phyloP scores from a whole-genome alignment of 2,797 vertebrate species.

The Phrynocephalus vlangalii region DNA sequence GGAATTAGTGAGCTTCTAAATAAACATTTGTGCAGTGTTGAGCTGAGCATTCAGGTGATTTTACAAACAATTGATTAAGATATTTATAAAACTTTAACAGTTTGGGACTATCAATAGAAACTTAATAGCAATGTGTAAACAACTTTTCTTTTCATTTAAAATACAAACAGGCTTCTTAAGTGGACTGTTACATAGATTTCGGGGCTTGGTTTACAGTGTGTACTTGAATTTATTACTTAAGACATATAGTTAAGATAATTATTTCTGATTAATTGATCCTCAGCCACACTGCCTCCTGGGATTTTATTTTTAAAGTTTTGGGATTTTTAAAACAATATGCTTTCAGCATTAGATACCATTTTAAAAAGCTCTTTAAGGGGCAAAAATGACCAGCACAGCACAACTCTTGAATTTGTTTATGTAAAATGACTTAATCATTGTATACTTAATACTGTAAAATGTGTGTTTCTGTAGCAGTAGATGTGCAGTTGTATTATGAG shows the following conservation, averaged over 20 bases:
- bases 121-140: conserved; percentile 43
- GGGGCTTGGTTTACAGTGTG: neutral
- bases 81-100: conserved; percentile 51
- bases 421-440: neutral
- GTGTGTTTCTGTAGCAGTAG: neutral
- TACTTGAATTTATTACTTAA: neutral
- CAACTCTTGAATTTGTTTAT: neutral
- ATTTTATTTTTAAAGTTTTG: neutral
- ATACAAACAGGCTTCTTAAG: conserved; percentile 11
- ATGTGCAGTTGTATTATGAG: neutral
- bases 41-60: conserved; percentile 48
- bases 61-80: conserved; percentile 57
- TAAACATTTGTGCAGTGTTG: conserved; percentile 51
- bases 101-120: conserved; percentile 50
- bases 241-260: neutral
- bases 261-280: neutral
- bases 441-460: neutral
- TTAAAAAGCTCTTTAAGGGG: neutral
- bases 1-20: conserved; percentile 33
- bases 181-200: neutral
- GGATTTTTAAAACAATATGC: neutral
- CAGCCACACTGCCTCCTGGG: neutral
- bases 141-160: conserved; percentile 36
- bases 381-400: neutral
- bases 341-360: neutral